These are phyloP conservation scores for Lates calcarifer DNA, from an alignment of 2,113 vertebrate species.

Conservation along the genomic window DNA sequence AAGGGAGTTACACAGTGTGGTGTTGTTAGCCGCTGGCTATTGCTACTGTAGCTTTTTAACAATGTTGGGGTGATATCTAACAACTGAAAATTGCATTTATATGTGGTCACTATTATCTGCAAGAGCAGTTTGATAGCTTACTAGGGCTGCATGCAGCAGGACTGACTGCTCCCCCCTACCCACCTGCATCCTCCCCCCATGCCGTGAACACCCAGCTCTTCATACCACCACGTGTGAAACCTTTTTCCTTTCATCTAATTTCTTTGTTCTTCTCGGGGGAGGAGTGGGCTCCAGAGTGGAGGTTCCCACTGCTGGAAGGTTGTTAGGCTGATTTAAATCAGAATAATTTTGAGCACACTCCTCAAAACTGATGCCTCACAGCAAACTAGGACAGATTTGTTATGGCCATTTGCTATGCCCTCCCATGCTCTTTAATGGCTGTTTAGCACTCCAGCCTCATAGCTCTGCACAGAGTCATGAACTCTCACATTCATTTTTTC, in stretches of 20 bases:
- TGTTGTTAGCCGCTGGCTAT: not conserved
- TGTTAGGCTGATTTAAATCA: conserved; percentile 76
- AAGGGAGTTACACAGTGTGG: conserved; percentile 3
- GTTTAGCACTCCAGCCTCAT: conserved; percentile 63
- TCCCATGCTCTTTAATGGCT: conserved; percentile 72
- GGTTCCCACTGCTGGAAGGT: conserved; percentile 52
- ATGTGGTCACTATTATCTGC: conserved; percentile 16
- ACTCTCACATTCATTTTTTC: conserved; percentile 22
- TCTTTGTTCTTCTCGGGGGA: conserved; percentile 67
- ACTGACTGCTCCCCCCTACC: not conserved
- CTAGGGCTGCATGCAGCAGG: not conserved
- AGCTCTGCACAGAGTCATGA: conserved; percentile 47
- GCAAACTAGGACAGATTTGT: conserved; percentile 80
- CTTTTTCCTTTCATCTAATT: conserved; percentile 58
- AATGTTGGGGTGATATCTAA: conserved; percentile 10
- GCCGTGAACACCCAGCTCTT: not conserved
- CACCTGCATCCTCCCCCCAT: conserved; percentile 17
- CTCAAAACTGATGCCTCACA: conserved; percentile 75
- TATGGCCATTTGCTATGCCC: conserved; percentile 76
- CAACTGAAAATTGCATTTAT: conserved; percentile 30
- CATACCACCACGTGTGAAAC: conserved; percentile 55
- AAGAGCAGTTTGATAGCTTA: not conserved
- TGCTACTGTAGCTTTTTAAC: conserved; percentile 2
- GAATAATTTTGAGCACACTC: conserved; percentile 68
- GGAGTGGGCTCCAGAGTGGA: conserved; percentile 36